Evolutionary conservation across 2,113 vertebrate genomes (phyloP).

Genomic region (Equus przewalskii): DNA sequence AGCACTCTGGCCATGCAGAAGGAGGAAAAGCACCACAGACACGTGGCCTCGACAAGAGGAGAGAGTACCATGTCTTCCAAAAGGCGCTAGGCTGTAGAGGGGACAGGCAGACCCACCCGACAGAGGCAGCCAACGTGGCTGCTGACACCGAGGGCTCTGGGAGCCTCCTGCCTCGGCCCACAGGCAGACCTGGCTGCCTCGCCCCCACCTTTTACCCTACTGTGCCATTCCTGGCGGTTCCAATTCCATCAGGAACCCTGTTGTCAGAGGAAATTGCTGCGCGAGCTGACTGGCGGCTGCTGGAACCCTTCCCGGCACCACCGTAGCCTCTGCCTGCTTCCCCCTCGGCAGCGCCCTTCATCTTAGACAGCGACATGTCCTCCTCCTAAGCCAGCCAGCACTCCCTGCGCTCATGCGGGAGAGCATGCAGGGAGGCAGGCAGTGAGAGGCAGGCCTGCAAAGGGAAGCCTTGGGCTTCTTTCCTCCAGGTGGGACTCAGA

Average conservation of each 20-base stretch:
- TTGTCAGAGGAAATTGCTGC: constrained; percentile 57
- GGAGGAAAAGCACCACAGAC: not conserved
- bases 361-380: not conserved
- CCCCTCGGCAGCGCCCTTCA: not conserved
- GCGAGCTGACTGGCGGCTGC: not conserved
- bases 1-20: not conserved
- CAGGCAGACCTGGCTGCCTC: not conserved
- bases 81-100: not conserved
- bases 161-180: not conserved
- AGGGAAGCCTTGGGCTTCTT: not conserved
- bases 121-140: fast-evolving
- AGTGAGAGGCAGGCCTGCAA: not conserved
- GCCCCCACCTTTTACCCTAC: not conserved
- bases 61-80: not conserved
- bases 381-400: not conserved
- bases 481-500: not conserved
- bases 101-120: no score
- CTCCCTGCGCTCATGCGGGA: not conserved
- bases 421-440: not conserved
- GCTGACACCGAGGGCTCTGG: not conserved
- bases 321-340: not conserved
- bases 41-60: fast-evolving
- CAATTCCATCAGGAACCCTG: not conserved
- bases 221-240: constrained; percentile 34
- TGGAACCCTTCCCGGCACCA: not conserved